Evolutionary conservation across 53 echinoderm and acorn worm species (phyloP), one percentile per base, ranked within the genome.

Genomic region (Stichopus horrens): DNA sequence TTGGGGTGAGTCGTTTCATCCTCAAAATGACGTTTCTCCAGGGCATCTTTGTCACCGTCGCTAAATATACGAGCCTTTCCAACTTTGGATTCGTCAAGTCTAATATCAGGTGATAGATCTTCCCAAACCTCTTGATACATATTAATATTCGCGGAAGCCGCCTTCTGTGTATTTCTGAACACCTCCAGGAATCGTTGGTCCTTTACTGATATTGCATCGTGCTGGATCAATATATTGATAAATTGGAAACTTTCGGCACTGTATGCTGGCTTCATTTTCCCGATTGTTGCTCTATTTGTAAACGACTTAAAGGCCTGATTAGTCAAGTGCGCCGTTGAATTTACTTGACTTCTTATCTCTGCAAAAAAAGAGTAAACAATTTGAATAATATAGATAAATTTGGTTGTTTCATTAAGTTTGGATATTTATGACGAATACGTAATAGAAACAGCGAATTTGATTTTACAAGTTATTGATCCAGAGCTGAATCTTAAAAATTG

Each of bases 221-320:
- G 60, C 51, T 68, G 71, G 6, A 86, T 22, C 51, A 86, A 86
- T 8, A 86, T 54, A 52, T 86, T 86, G 14, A 86, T 65, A 57
- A 86, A 86, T 16, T 86, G 86, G 18, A 86, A 86, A 23, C 86
- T 86, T 71, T 86, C 86, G 22, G 53, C n/a, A 86, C 86, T 86
- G 54, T 86, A 86, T 6, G 86, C 86, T 7, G 66, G 86, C 37
- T 65, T 65, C 22, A 86, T 22, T n/a, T 86, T 67, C 2, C 71
- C 54, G 6, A 51, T 63, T n/a, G 71, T 11, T 52, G 86, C 58
- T 23, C 86, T 23, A 4, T 66, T 16, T 52, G 71, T 68, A 14
- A 86, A 68, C 7, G 67, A 16, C 5, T 66, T 86, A 18, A 67
- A 68, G 8, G 53, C 53, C 10, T 86, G 66, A n/a, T 86, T 66